Conservation (phyloP, 2,888 invertebrate genomes). For the Blera fallax region DNA sequence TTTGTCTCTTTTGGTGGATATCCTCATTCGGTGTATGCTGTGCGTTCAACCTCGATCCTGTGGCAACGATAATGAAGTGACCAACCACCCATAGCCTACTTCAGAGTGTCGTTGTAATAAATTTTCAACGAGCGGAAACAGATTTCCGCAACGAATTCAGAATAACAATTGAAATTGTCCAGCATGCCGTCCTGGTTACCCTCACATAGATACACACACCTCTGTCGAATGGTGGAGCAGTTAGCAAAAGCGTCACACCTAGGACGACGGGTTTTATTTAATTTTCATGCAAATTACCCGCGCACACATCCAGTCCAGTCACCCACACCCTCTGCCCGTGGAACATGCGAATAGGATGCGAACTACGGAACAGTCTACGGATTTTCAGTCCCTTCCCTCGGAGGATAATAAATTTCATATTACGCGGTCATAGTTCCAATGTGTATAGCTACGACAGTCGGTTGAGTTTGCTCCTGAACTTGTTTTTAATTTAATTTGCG, state of each 20-base stretch:
- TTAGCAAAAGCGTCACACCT: constrained; percentile 62
- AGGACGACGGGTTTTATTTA: constrained; percentile 65
- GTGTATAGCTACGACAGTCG: not conserved
- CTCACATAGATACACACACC: constrained; percentile 15
- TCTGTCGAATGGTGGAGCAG: constrained; percentile 35
- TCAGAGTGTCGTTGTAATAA: constrained; percentile 66
- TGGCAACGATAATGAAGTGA: constrained; percentile 72
- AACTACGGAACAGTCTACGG: not conserved
- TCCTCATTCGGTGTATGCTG: constrained; percentile 29
- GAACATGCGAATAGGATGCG: constrained; percentile 7
- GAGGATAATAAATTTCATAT: constrained; percentile 48
- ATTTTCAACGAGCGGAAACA: constrained; percentile 72
- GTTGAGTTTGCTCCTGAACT: constrained; percentile 6
- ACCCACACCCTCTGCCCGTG: constrained; percentile 1
- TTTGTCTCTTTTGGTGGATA: constrained; percentile 21
- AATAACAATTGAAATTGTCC: constrained; percentile 71
- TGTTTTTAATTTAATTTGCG: constrained; percentile 7
- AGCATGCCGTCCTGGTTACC: constrained; percentile 17
- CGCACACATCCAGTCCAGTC: constrained; percentile 21
- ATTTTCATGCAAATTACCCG: constrained; percentile 71
- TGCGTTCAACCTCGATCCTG: constrained; percentile 66
- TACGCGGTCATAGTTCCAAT: constrained; percentile 42
- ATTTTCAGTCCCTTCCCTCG: not conserved
- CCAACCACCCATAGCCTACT: constrained; percentile 68
- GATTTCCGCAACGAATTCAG: constrained; percentile 73